Evolutionary conservation across 2,888 invertebrate species (phyloP).

Genomic region (Alitta virens): DNA sequence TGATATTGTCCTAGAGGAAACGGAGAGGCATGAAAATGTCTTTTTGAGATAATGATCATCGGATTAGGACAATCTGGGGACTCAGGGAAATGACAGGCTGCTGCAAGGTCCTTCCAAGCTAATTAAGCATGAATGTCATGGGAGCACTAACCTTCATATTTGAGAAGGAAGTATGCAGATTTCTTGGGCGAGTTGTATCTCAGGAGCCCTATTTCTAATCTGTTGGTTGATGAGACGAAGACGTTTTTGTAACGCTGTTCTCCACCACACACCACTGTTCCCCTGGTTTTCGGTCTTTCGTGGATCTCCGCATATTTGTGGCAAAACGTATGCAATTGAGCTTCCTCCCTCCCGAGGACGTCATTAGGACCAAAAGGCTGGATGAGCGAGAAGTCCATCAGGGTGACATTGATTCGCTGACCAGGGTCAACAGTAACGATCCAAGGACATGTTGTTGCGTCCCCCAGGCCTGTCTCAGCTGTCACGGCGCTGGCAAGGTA

Average conservation of each 20-base stretch:
- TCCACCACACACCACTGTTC: constrained; percentile 11
- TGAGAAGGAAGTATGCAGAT: constrained; percentile 19
- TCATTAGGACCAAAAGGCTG: background rate
- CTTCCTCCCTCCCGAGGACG: constrained; percentile 3
- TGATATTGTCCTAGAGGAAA: too few species aligned
- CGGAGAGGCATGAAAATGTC: too few species aligned
- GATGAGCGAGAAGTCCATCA: constrained; percentile 9
- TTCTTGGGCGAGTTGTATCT: constrained; percentile 13
- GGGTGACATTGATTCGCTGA: constrained; percentile 12
- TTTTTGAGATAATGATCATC: too few species aligned
- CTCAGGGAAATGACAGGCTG: too few species aligned
- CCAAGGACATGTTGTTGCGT: constrained; percentile 11
- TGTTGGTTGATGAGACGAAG: constrained; percentile 9
- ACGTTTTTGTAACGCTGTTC: constrained; percentile 10
- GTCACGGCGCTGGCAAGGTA: constrained; percentile 12
- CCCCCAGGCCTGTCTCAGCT: constrained; percentile 11
- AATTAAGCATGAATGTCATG: too few species aligned
- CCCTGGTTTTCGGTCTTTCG: constrained; percentile 4
- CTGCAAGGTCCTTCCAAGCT: too few species aligned
- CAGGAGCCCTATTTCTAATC: constrained; percentile 10
- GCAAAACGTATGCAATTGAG: constrained; percentile 2
- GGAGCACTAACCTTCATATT: constrained; percentile 19
- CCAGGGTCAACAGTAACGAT: constrained; percentile 8
- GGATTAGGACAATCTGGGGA: too few species aligned
- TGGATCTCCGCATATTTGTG: constrained; percentile 12